Percentiles rank a stretch among this genome's conserved stretches.
phyloP scores from a whole-genome alignment of 2,888 invertebrate genomes.

The Urechis unicinctus region DNA sequence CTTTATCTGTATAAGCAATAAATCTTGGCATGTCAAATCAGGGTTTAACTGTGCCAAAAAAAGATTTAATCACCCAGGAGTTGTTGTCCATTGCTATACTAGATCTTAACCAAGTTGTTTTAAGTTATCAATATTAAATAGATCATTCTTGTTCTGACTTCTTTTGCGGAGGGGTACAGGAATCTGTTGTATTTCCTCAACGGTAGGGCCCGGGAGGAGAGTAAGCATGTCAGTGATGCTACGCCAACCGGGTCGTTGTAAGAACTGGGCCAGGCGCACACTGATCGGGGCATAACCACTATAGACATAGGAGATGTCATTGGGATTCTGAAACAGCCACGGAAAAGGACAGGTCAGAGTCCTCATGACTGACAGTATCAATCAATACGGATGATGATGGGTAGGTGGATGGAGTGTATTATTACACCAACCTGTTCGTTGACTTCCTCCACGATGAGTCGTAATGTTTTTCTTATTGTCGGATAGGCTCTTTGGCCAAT shows the following conservation, averaged over 20 bases:
- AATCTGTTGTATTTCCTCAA: conserved; percentile 54
- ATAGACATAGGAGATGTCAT: conserved; percentile 85
- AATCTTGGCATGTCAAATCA: no score
- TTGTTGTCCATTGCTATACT: no score
- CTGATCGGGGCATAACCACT: conserved; percentile 88
- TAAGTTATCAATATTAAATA: no score
- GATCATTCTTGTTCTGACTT: conserved; percentile 38
- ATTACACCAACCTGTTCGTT: conserved; percentile 69
- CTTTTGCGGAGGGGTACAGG: conserved; percentile 50
- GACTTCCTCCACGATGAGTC: conserved; percentile 81
- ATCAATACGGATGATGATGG: not conserved
- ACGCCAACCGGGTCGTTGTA: conserved; percentile 54
- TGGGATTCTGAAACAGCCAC: conserved; percentile 56
- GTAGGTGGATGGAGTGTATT: not conserved
- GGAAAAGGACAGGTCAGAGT: not conserved
- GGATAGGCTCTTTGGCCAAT: conserved; percentile 43
- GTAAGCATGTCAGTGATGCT: conserved; percentile 70
- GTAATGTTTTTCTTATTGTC: conserved; percentile 59
- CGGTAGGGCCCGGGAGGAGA: conserved; percentile 69
- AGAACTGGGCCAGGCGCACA: conserved; percentile 64
- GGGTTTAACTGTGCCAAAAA: no score
- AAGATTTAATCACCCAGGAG: no score
- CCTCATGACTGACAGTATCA: not conserved
- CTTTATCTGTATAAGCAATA: no score
- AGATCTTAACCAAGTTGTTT: no score